Evolutionary conservation across 2,888 invertebrate species (phyloP), one percentile per base, ranked within the genome.

Genomic region (Calliphora vomitoria): DNA sequence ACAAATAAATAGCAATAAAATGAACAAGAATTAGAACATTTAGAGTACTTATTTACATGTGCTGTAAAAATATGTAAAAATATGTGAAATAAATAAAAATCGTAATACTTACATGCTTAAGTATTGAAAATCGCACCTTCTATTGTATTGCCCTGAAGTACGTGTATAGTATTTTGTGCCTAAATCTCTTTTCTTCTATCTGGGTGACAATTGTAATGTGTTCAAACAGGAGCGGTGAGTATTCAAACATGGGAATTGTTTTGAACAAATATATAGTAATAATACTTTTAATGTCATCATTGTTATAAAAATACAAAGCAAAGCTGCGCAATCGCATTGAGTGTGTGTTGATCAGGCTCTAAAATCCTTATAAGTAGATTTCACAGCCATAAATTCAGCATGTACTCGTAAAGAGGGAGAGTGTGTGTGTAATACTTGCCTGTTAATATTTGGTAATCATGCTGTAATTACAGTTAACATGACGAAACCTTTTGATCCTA

Each of bases 401-500:
- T 50, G 8, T 8, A 31, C 10, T 53, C 11, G n/a, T 18, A 64
- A 15, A n/a, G 6, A 50, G 3, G 13, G n/a, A n/a, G 31, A 20
- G 3, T 66, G 58, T 44, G 41, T 55, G 3, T 20, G 10, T 31
- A 31, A 4, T 13, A 53, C 31, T 69, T 58, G 25, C 72, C 62
- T 50, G 35, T 47, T 75, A 72, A 82, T 69, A 66, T 79, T 82
- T 78, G 64, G 38, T 76, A 79, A 79, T 76, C 79, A 72, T 68
- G 76, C 38, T 85, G 85, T 69, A 87, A 85, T 87, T 75, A 68
- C 50, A 82, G 35, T 75, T 82, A 82, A 87, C 69, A 83, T 88
- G 82, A 62, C 82, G 76, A 83, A 88, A 80, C 78, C 82, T 78
- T 75, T 75, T 85, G 44, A 85, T 85, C 82, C 74, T 75, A 35